Evolutionary conservation across 2,797 vertebrate genomes (phyloP), one percentile per base, ranked within the genome.

Genomic region (Percopsis omiscomaycus): DNA sequence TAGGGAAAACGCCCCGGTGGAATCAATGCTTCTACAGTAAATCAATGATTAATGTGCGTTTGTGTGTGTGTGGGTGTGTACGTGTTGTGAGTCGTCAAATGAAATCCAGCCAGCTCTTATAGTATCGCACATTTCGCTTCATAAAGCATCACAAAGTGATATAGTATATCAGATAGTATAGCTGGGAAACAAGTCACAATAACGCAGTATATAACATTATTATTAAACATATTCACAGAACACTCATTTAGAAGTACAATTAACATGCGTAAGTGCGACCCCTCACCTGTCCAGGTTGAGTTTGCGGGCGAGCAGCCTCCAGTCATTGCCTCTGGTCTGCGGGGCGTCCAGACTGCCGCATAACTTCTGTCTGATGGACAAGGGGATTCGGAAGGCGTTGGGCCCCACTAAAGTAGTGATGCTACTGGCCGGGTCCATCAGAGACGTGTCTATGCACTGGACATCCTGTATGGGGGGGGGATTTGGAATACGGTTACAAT

Each of bases 271-370:
- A 15, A 52, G 54, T 47, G 58, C 6, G 22, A 64, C 54, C 4
- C 66, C 91, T 79, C 69, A 98, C 97, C 97, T 95, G 94, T 97
- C 97, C 85, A 98, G 91, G 87, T 93, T 95, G 54, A 99, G 94
- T 85, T 98, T 99, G 88, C 96, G 97, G 9, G 97, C 97, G 84
- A 99, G 88, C 95, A 98, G 95, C 83, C 97, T 91, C 97, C 97
- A 99, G 93, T 99, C 97, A 0, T 98, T 98, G 61, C 97, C 97
- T 64, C 96, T 90, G 5, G 94, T 97, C 90, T 98, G 96, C 0
- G 97, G 97, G 0, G 97, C 96, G 0, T 99, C 97, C 85, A 99
- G 92, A 83, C 96, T 98, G 84, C 95, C 95, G 63, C 97, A 98
- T 67, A 98, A 92, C 88, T 99, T 99, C 89, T 98, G 96, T 61